Evolutionary conservation across 2,797 vertebrate genomes (phyloP), one percentile per base, ranked within the genome.

Genomic region (Rhodeus uyekii): DNA sequence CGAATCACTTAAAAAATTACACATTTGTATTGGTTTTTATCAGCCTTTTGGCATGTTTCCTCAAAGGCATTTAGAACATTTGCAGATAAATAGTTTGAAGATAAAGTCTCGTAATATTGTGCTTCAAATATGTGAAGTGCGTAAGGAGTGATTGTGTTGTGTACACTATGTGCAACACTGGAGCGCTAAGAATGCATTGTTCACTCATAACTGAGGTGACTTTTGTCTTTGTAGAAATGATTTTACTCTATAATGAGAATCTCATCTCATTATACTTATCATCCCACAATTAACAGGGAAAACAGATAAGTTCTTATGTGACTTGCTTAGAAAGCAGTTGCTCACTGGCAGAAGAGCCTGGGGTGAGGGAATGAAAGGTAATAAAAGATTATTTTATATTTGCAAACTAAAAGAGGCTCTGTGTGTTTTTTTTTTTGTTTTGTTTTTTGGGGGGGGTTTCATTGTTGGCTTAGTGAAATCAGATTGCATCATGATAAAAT

Each of bases 281-380:
- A 76, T 34, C 42, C 14, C 22, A n/a, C 53, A 61, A 63, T 76
- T 67, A 67, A 27, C 22, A 9, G 42, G 60, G 22, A 77, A 78
- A 34, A 16, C 76, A 34, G 29, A 38, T 18, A 34, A 46, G 44
- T 64, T 67, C 16, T 24, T 39, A 53, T 4, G 32, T 78, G 63
- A 53, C n/a, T 34, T 55, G 34, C 38, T 55, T 78, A 1, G 44
- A 38, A 67, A 53, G n/a, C n/a, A 53, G 32, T 60, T 60, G 36
- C 12, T 60, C 36, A 69, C 19, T 44, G n/a, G 50, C 64, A 68
- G 36, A 69, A 79, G n/a, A 34, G 34, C 48, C 36, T 58, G 29
- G 16, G 50, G 65, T 55, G 48, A 12, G 48, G 18, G 24, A 79
- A 69, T 42, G 10, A 34, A 80, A 32, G 39, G 48, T 24, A 48